Base-by-base conservation (phyloP, 2,888 invertebrate genomes). In the Dryomyza anilis region DNA sequence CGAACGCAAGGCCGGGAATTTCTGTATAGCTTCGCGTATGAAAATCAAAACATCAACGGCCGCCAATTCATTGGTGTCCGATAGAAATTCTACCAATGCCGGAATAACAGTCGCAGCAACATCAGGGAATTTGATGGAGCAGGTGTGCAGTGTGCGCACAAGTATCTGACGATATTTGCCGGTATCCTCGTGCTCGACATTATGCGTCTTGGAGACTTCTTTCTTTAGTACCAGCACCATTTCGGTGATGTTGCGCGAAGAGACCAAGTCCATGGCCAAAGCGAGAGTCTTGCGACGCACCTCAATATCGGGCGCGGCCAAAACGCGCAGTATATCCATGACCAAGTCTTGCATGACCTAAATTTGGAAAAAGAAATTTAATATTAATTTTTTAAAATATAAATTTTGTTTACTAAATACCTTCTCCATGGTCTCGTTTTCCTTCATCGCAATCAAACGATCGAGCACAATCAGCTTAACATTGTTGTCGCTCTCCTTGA, bases 401-500 rank as follows among this genome's bases (percentile, higher is more conserved):
- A 45, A 25, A 52, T 6, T 10, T 6, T 10, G 14, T 7, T 21
- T 23, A 16, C n/a, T 27, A 1, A 8, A n/a, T 19, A 95, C 94
- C 70, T 94, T 90, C 77, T 95, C 96, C 82, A 93, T 93, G 58
- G 88, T 87, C 21, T 93, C 91, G 74, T 90, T 88, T 68, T 92
- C 94, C 70, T 92, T 91, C 81, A 99, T 87, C 2, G 93, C 93
- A 71, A 95, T 91, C 69, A 99, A 86, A 21, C 98, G 89, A 77
- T 97, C 98, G 75, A 99, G 86, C 8, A 99, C 98, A 74, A 99
- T 99, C 65, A 99, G 86, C 85, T 99, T 99, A 16, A 99, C 98
- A 85, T 99, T 99, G 85, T 99, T 99, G 84, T 99, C 99, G 84
- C 97, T 97, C 83, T 99, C 99, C 84, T 98, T 99, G n/a, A 98